Evolutionary conservation across 1,140 invertebrate genomes (phyloP).

Genomic region (Tetragonula clypearis): DNA sequence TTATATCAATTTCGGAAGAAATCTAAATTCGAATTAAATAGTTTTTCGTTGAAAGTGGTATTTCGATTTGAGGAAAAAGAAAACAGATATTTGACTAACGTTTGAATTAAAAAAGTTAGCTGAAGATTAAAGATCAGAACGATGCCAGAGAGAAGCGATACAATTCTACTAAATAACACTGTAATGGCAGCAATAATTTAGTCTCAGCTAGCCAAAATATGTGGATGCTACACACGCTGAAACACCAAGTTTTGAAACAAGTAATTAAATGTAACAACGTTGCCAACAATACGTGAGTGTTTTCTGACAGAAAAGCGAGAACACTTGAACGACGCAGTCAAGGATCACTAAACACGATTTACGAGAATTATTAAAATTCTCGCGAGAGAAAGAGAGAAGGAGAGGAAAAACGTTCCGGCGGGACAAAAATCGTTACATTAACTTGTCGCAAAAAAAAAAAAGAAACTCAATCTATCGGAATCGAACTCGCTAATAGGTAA

Average conservation of each 20-base stretch:
- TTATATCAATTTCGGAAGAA: no score
- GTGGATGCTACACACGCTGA: no score
- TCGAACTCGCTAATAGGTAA: constrained; percentile 10
- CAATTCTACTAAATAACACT: background rate
- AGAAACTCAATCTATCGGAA: background rate
- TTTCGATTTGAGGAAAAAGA: no score
- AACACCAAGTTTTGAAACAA: background rate
- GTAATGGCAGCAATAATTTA: background rate
- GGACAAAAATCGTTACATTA: no score
- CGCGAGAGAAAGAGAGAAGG: no score
- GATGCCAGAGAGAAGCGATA: no score
- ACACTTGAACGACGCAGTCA: background rate
- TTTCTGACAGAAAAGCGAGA: background rate
- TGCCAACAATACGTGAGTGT: background rate
- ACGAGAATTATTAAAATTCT: background rate
- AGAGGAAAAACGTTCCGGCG: background rate
- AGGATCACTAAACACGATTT: background rate
- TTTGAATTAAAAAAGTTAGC: no score
- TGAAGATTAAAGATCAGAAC: no score
- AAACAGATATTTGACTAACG: no score
- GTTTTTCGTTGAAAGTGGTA: no score
- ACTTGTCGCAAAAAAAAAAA: background rate
- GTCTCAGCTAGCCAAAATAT: background rate
- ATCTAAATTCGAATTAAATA: no score
- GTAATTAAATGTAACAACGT: background rate